Conservation (phyloP, 2,888 invertebrate species). For the Eurois occulta region DNA sequence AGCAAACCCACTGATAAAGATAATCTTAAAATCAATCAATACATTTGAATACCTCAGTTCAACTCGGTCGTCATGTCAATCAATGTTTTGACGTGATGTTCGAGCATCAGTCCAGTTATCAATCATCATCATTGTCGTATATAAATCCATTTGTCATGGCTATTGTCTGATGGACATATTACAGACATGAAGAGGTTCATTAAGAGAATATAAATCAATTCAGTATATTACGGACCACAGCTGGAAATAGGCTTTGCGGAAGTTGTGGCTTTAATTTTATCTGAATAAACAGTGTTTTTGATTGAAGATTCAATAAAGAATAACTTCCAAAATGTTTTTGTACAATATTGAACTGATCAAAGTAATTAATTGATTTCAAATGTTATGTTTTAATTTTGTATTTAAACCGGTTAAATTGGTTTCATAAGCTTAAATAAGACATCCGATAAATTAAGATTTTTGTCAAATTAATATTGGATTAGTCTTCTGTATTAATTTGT, state of each 20-base stretch:
- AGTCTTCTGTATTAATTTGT: neutral
- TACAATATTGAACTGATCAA: neutral
- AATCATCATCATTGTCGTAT: constrained; percentile 53
- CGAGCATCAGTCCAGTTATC: constrained; percentile 33
- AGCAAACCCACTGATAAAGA: neutral
- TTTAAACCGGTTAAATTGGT: neutral
- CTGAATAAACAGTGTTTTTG: neutral
- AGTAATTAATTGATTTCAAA: constrained; percentile 16
- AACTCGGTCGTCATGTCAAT: constrained; percentile 38
- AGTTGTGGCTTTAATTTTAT: neutral
- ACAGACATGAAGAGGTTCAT: constrained; percentile 28
- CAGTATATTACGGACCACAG: neutral
- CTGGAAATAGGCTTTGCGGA: neutral
- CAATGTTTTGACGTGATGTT: constrained; percentile 43
- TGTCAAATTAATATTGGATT: constrained; percentile 1
- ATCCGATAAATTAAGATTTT: neutral
- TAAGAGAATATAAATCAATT: constrained; percentile 37
- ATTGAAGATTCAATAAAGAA: neutral
- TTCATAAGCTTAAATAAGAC: neutral
- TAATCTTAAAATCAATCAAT: constrained; percentile 37
- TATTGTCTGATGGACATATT: constrained; percentile 40
- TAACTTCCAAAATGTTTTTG: constrained; percentile 12
- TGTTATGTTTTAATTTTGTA: neutral
- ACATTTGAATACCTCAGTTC: constrained; percentile 4
- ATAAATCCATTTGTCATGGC: constrained; percentile 57